phyloP scores from a whole-genome alignment of 2,888 invertebrate genomes.

The Noctua pronuba region DNA sequence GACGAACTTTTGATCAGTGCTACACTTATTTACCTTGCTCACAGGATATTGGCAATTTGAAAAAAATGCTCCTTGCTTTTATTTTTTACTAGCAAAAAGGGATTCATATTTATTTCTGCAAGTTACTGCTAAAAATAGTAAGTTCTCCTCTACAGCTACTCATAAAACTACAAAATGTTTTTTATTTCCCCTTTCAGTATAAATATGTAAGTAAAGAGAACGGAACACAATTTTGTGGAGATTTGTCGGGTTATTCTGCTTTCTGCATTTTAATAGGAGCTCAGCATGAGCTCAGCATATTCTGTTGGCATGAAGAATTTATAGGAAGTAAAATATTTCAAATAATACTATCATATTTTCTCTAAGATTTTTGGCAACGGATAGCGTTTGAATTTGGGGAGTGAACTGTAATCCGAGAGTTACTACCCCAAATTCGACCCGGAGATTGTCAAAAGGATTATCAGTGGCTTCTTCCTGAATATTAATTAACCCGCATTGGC shows the following conservation, averaged over 20 bases:
- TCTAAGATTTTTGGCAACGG: constrained; percentile 42
- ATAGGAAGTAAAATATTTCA: constrained; percentile 43
- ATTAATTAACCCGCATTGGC: constrained; percentile 2
- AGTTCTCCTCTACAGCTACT: not conserved
- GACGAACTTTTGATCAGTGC: not conserved
- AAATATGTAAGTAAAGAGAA: constrained; percentile 41
- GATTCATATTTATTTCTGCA: not conserved
- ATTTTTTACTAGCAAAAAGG: not conserved
- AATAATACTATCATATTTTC: constrained; percentile 36
- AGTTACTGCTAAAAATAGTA: not conserved
- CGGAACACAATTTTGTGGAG: constrained; percentile 39
- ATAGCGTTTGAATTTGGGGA: constrained; percentile 6
- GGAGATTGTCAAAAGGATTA: constrained; percentile 36
- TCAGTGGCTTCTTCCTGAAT: constrained; percentile 3
- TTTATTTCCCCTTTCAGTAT: constrained; percentile 20
- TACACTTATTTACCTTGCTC: not conserved
- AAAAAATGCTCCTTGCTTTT: not conserved
- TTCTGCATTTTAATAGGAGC: constrained; percentile 51
- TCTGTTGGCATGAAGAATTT: constrained; percentile 52
- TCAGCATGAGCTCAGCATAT: constrained; percentile 53
- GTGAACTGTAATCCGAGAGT: constrained; percentile 23
- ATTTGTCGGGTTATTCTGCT: constrained; percentile 50
- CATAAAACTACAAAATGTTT: constrained; percentile 20
- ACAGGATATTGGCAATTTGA: not conserved
- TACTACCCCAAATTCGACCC: constrained; percentile 22